These are phyloP conservation scores for Danionella cerebrum DNA, from an alignment of 2,113 vertebrate genomes.

Conservation along the genomic window DNA sequence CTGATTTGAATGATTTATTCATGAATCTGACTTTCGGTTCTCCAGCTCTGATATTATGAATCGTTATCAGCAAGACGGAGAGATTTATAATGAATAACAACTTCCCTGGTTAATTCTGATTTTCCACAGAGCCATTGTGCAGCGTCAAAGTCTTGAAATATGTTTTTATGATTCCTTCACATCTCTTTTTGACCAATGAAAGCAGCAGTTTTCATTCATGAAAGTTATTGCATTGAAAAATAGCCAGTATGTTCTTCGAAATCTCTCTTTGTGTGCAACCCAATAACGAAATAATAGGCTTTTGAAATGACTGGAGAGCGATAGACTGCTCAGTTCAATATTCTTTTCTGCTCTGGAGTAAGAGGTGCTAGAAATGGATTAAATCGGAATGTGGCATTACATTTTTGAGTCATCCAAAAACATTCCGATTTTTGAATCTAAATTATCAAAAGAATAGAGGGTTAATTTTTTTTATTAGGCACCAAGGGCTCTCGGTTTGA, in stretches of 20 bases:
- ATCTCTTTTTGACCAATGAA: neutral
- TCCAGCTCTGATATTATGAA: neutral
- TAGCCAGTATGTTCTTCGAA: neutral
- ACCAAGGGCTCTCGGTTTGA: too few relatives aligned
- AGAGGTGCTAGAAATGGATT: neutral
- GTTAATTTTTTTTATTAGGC: conserved; percentile 11
- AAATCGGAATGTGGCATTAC: neutral
- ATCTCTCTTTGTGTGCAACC: neutral
- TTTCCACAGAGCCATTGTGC: neutral
- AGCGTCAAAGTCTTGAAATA: neutral
- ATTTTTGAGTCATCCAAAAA: neutral
- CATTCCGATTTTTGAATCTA: too few relatives aligned
- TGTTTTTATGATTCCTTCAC: neutral
- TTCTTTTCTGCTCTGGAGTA: neutral
- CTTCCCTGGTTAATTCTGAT: neutral
- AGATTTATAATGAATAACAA: neutral
- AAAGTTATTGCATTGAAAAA: neutral
- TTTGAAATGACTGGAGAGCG: neutral
- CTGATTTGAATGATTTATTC: neutral
- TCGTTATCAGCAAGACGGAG: neutral
- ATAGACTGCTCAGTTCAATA: neutral
- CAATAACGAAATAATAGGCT: neutral
- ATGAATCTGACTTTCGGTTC: neutral
- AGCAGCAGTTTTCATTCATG: neutral
- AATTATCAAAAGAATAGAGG: neutral